These are phyloP conservation scores for Raja brachyura DNA, from an alignment of 2,113 vertebrate genomes.

Conservation along the genomic window DNA sequence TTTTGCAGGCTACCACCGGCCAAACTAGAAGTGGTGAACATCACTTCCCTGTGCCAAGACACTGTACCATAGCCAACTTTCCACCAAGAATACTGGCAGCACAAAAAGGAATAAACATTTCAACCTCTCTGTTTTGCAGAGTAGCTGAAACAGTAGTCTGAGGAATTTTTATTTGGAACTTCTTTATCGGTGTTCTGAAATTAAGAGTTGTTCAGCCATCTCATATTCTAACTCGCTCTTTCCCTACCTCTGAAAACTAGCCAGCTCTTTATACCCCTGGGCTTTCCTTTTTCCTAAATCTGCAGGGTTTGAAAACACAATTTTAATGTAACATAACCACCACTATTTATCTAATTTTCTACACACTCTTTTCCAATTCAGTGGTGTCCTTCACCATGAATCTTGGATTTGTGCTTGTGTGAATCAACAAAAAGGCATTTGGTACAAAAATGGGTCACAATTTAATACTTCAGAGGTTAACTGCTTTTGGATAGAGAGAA, in stretches of 20 bases:
- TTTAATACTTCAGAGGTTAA: background rate
- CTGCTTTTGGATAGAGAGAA: background rate
- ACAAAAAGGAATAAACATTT: background rate
- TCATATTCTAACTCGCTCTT: background rate
- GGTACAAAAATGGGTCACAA: background rate
- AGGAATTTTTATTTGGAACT: background rate
- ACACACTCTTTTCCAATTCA: background rate
- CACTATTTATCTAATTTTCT: background rate
- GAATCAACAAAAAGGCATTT: background rate
- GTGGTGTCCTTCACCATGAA: background rate
- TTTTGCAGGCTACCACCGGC: background rate
- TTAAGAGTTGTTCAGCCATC: background rate
- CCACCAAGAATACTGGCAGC: background rate
- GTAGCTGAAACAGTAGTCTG: background rate
- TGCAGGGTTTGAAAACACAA: background rate
- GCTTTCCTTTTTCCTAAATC: background rate
- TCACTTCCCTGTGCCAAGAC: background rate
- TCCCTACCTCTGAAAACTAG: background rate
- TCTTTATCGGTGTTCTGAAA: background rate
- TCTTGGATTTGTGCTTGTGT: background rate
- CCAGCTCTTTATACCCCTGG: background rate
- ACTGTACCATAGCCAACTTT: slow-evolving; percentile 3
- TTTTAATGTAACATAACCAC: background rate
- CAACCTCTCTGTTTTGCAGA: background rate
- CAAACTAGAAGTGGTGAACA: slow-evolving; percentile 8